Evolutionary conservation across 2,888 invertebrate species (phyloP).

Genomic region (Pammene fasciana): DNA sequence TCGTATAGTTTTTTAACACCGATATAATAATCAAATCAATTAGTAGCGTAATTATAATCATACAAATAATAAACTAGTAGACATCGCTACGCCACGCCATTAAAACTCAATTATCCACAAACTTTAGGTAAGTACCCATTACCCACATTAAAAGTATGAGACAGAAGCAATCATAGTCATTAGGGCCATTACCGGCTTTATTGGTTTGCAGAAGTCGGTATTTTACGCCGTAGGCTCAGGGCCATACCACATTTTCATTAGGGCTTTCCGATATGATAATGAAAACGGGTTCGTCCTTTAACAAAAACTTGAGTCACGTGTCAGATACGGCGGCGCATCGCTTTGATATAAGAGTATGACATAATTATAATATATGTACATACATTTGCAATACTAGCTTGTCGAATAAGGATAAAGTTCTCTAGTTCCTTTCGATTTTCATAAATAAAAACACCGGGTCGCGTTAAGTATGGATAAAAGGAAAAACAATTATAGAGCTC

Average conservation of each 20-base stretch:
- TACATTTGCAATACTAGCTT: too few relatives aligned
- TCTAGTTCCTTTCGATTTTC: too few relatives aligned
- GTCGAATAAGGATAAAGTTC: too few relatives aligned
- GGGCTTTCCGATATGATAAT: constrained; percentile 4
- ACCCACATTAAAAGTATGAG: constrained; percentile 5
- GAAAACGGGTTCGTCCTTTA: neutral
- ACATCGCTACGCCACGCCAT: constrained; percentile 4
- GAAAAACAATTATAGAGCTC: too few relatives aligned
- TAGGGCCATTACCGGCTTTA: constrained; percentile 1
- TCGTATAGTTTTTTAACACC: neutral
- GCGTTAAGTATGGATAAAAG: too few relatives aligned
- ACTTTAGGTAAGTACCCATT: constrained; percentile 33
- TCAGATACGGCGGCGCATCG: too few relatives aligned
- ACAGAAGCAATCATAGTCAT: constrained; percentile 17
- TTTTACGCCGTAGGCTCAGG: constrained; percentile 7
- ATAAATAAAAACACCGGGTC: too few relatives aligned
- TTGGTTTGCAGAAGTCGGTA: constrained; percentile 13
- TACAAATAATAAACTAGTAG: neutral
- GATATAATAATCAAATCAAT: constrained; percentile 2
- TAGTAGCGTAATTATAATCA: neutral
- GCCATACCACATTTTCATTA: neutral
- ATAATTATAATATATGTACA: too few relatives aligned
- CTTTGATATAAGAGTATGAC: too few relatives aligned
- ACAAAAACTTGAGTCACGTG: neutral
- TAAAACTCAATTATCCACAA: constrained; percentile 25